A percentile compares a stretch with the other conserved stretches of the same genome.
phyloP scores from a whole-genome alignment of 2,113 vertebrate genomes.

The Cettia cetti region DNA sequence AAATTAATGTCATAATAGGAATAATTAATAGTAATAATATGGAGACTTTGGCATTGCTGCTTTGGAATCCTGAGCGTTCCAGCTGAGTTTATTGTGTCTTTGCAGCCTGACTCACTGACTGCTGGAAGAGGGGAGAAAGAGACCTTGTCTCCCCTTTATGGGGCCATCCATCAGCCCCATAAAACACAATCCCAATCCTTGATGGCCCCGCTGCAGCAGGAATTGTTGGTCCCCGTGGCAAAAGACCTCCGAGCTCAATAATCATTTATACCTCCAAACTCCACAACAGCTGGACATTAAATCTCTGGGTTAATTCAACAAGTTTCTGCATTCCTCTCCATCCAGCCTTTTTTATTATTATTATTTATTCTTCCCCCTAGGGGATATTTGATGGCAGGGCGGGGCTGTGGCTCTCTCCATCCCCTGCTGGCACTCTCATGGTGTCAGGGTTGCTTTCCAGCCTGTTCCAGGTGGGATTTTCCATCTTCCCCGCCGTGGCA shows the following conservation, averaged over 20 bases:
- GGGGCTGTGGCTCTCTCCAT: not conserved
- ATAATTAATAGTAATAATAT: conserved; percentile 53
- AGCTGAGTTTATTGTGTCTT: not conserved
- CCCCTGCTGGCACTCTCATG: not conserved
- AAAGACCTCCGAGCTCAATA: not conserved
- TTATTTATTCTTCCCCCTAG: too few species aligned
- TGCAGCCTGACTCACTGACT: not conserved
- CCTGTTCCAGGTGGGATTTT: not conserved
- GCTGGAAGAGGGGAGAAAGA: not conserved
- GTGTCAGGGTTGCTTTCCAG: rapidly evolving
- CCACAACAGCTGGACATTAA: conserved; percentile 24
- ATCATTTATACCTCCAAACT: conserved; percentile 13
- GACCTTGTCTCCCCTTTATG: not conserved
- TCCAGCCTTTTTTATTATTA: rapidly evolving
- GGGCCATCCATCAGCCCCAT: not conserved
- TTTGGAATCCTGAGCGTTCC: not conserved
- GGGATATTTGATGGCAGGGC: not conserved
- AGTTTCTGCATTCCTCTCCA: not conserved
- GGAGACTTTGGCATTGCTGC: not conserved
- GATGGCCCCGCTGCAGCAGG: not conserved
- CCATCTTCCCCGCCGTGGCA: not conserved
- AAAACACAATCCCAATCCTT: conserved; percentile 10
- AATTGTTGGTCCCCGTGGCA: conserved; percentile 10
- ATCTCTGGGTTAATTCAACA: conserved; percentile 33
- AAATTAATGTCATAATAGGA: conserved; percentile 52